Conservation (phyloP, 2,113 vertebrate species). For the Heloderma charlesbogerti region DNA sequence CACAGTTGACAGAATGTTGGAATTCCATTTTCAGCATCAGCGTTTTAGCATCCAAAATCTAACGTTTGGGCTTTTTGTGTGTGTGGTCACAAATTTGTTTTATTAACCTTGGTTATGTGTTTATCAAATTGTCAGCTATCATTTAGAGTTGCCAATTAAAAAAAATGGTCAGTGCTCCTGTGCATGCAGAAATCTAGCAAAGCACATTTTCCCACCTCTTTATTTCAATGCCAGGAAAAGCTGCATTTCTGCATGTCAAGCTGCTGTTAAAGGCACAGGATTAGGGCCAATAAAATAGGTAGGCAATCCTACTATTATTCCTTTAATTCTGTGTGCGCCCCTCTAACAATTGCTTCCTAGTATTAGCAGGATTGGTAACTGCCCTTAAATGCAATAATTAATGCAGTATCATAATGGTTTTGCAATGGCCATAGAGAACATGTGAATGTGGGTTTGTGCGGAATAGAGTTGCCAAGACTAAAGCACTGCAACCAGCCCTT, state of each 20-base stretch:
- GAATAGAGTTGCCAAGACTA: neutral
- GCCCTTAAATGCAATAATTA: neutral
- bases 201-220: neutral
- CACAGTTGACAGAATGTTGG: neutral
- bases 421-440: neutral
- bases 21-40: neutral
- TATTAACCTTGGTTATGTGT: neutral
- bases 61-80: neutral
- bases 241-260: neutral
- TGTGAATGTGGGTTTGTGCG: neutral
- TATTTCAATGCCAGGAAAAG: neutral
- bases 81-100: neutral
- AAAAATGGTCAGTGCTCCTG: neutral
- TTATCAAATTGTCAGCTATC: neutral
- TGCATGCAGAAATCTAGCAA: neutral
- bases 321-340: neutral
- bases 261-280: neutral
- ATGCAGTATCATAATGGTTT: neutral
- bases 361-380: neutral
- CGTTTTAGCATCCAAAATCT: constrained; percentile 19
- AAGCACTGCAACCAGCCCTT: neutral
- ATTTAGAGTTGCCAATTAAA: neutral
- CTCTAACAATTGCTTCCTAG: neutral
- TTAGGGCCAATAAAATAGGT: neutral
- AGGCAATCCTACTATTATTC: neutral